Percentiles rank a stretch among this genome's conserved stretches.
Conservation (phyloP, 2,113 vertebrate genomes). For the Sorex araneus region DNA sequence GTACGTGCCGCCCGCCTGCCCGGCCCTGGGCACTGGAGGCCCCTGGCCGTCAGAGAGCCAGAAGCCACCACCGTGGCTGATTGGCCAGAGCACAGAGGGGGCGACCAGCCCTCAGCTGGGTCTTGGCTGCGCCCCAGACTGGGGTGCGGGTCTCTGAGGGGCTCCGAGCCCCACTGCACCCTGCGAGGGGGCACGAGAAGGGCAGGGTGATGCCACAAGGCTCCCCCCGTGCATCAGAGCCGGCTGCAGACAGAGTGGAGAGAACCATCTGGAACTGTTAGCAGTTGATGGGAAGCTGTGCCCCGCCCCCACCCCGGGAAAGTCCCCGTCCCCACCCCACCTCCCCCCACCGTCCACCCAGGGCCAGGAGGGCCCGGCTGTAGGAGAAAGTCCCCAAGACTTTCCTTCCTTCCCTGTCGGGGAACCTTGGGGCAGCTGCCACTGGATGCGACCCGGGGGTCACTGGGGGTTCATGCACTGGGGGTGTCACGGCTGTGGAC, state of each 20-base stretch:
- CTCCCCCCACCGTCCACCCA: not conserved
- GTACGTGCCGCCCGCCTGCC: fast-evolving
- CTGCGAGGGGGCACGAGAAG: fast-evolving
- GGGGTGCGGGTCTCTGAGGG: fast-evolving
- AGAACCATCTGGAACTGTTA: not conserved
- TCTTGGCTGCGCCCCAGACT: not conserved
- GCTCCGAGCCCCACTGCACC: not conserved
- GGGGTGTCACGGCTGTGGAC: not conserved
- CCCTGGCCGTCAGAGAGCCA: fast-evolving
- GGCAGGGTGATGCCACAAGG: not conserved
- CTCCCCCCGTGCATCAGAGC: not conserved
- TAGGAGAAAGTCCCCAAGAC: too few relatives aligned
- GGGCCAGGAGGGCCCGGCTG: not conserved
- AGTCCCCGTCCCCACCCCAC: not conserved
- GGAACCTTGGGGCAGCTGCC: not conserved
- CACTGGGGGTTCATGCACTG: not conserved
- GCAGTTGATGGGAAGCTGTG: fast-evolving
- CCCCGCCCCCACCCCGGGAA: not conserved
- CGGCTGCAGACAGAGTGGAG: fast-evolving
- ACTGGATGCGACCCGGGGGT: not conserved
- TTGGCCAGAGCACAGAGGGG: fast-evolving
- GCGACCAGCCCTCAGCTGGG: not conserved
- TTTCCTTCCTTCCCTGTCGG: fast-evolving
- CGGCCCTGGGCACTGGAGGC: fast-evolving
- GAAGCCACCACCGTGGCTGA: not conserved